Percentiles rank a stretch among this genome's conserved stretches.
These are phyloP conservation scores for Coryphaenoides rupestris DNA, from an alignment of 2,113 vertebrate species.

Conservation along the genomic window DNA sequence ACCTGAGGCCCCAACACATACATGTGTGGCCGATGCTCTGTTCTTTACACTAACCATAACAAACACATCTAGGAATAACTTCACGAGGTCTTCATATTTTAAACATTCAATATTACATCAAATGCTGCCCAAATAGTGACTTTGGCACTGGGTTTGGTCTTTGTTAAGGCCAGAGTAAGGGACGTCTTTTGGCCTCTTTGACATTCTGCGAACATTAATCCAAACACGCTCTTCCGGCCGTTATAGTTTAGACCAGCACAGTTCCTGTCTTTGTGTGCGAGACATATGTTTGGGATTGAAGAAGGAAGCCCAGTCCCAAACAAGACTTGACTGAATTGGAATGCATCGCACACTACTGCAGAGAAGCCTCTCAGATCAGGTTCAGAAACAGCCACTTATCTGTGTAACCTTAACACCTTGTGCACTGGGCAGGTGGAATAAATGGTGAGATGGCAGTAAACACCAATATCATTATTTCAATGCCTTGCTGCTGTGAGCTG, in stretches of 20 bases:
- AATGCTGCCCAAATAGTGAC: conserved; percentile 14
- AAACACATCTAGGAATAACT: conserved; percentile 26
- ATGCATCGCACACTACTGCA: background rate
- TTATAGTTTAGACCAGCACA: conserved; percentile 39
- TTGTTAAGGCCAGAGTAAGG: conserved; percentile 21
- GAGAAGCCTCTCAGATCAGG: background rate
- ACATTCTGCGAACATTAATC: conserved; percentile 38
- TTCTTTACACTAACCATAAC: background rate
- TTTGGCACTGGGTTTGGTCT: conserved; percentile 31
- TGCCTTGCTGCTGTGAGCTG: background rate
- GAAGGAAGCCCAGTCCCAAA: conserved; percentile 48
- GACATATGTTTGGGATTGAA: conserved; percentile 31
- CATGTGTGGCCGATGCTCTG: background rate
- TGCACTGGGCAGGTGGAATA: background rate
- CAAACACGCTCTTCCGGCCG: conserved; percentile 54
- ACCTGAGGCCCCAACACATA: background rate
- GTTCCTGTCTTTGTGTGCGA: conserved; percentile 64
- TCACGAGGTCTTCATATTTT: too few species aligned
- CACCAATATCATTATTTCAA: too few species aligned
- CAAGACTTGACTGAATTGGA: conserved; percentile 30
- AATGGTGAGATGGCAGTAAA: background rate
- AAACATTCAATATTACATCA: conserved; percentile 32
- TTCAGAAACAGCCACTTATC: background rate
- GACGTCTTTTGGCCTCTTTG: conserved; percentile 51
- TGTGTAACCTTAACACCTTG: background rate